A percentile compares a stretch with the other conserved stretches of the same genome.
phyloP scores from a whole-genome alignment of 2,113 vertebrate species.

The Ascaphus truei region DNA sequence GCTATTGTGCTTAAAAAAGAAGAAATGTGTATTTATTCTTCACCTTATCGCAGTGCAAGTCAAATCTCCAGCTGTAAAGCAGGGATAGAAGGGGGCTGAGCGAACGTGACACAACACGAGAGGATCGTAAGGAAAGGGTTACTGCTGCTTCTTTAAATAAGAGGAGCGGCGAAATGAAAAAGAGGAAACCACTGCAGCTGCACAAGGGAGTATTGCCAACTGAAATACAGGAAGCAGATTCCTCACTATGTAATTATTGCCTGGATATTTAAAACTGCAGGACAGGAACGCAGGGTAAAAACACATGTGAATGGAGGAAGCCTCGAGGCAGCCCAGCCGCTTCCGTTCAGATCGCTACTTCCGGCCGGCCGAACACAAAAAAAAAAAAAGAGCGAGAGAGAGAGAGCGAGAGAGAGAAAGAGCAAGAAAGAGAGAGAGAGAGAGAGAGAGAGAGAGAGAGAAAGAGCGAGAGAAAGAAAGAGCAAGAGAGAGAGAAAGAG shows the following conservation, averaged over 20 bases:
- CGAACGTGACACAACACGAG: background rate
- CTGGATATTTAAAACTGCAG: constrained; percentile 42
- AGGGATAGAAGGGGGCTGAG: background rate
- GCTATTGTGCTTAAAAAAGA: background rate
- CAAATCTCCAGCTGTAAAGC: background rate
- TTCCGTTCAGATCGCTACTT: background rate
- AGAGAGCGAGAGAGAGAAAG: too few relatives aligned
- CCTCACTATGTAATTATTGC: constrained; percentile 33
- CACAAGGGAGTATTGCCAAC: constrained; percentile 47
- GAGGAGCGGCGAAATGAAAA: constrained; percentile 44
- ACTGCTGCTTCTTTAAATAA: constrained; percentile 48
- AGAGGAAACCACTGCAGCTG: constrained; percentile 44
- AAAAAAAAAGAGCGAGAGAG: too few relatives aligned
- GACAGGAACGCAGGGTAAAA: constrained; percentile 1
- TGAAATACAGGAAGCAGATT: constrained; percentile 39
- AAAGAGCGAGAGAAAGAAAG: too few relatives aligned
- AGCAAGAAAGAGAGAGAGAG: background rate
- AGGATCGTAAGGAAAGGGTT: background rate
- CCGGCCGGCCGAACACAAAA: background rate
- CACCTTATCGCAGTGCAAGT: background rate
- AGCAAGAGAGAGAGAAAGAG: too few relatives aligned
- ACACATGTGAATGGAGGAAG: background rate
- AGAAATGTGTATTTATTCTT: background rate
- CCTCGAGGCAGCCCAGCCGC: background rate
- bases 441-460: background rate